These are phyloP conservation scores for Acleris cristana DNA, from an alignment of 2,888 invertebrate genomes.

Conservation along the genomic window DNA sequence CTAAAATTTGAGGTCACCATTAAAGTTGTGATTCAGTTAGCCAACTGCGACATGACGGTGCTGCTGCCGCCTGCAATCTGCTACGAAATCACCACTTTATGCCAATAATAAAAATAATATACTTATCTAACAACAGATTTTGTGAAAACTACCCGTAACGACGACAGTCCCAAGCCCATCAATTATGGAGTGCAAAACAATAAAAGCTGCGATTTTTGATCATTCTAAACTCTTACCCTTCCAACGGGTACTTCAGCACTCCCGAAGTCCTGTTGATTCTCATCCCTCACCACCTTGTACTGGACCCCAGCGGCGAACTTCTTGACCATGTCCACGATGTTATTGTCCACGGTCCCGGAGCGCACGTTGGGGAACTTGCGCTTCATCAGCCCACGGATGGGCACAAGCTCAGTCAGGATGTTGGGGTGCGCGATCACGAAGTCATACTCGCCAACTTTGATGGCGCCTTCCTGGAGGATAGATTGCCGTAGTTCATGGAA, in stretches of 20 bases:
- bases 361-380: conserved; percentile 88
- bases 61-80: too few relatives aligned
- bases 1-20: too few relatives aligned
- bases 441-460: conserved; percentile 88
- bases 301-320: conserved; percentile 88
- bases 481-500: not conserved
- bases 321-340: conserved; percentile 85
- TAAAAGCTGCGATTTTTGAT: not conserved
- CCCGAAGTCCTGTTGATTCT: conserved; percentile 88
- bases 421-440: conserved; percentile 91
- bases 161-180: too few relatives aligned
- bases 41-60: too few relatives aligned
- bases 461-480: conserved; percentile 84
- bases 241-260: conserved; percentile 87
- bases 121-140: too few relatives aligned
- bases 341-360: conserved; percentile 86
- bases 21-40: too few relatives aligned
- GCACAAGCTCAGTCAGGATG: conserved; percentile 89
- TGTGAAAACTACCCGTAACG: too few relatives aligned
- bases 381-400: conserved; percentile 90
- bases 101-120: too few relatives aligned
- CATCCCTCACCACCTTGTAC: conserved; percentile 87
- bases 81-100: too few relatives aligned
- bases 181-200: too few relatives aligned
- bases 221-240: conserved; percentile 79